Base-by-base conservation (phyloP, 2,797 vertebrate species). In the Pogonophryne albipinna region DNA sequence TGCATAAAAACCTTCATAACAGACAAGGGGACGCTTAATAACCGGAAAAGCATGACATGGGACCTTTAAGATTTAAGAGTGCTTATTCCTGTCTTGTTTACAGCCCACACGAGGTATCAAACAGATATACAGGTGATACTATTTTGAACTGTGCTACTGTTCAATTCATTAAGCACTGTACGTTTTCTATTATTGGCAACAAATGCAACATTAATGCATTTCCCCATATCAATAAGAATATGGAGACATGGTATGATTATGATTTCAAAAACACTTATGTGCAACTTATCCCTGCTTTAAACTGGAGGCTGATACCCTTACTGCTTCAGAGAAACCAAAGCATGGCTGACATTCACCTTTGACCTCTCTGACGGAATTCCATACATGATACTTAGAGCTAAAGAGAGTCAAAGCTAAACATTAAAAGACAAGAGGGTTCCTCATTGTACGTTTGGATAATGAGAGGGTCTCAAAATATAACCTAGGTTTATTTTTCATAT, bases 321-420 rank as follows among this genome's bases (percentile, higher is more conserved):
- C 60, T 34, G 16, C 60, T 63, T 47, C 23, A 63, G 44, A 62
- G 6, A 62, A 16, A 62, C 16, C 14, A 42, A 17, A 51, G 31
- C 62, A 51, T 64, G 47, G 47, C 47, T 51, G 62, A 64, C 27
- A 17, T 12, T 51, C 46, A 51, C 63, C 45, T 31, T 62, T 53
- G 63, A 53, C 10, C 63, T 65, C 19, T 15, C 34, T 31, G 23
- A 55, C 44, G 7, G 27, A 53, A 66, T 66, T 20, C 38, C 15
- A 47, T 27, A 20, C 10, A n/a, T 38, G 42, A 47, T 7, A n/a
- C 19, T 41, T 10, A 14, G 14, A 46, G 45, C 27, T 34, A 31
- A 45, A 46, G 38, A 61, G 41, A 46, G 13, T 55, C 19, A 20
- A 46, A 55, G n/a, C 27, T 44, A 27, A 27, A n/a, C 11, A 16